Evolutionary conservation across 2,797 vertebrate genomes (phyloP), one percentile per base, ranked within the genome.

Genomic region (Molossus molossus): DNA sequence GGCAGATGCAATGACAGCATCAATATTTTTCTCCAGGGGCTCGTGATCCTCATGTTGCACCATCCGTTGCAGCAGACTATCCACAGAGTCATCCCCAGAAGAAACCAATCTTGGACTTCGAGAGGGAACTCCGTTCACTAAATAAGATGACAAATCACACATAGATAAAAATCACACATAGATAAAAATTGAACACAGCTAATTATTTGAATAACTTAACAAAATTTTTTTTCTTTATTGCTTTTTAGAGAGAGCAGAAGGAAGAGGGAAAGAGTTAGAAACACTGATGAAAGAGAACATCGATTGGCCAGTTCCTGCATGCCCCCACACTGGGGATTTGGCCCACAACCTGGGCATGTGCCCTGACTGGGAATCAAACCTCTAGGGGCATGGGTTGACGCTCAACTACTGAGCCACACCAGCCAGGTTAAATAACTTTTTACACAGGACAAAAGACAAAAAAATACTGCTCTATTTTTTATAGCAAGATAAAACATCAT

Each of bases 41-140:
- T 97, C 96, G 0, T 97, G 98, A 73, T 98, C 96, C 0, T 99
- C 98, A 0, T 98, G 98, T 9, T 98, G 98, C 0, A 97, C 98
- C 97, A 98, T 98, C 79, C 98, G 98, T 90, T 98, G 98, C 57
- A 98, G 97, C 2, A 98, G 95, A 40, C 95, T 70, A 55, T 99
- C 99, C 96, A 98, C 97, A 0, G 98, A 40, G 14, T 98, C 98
- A 0, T 99, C 98, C 3, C 89, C 84, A 8, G 97, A 79, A 3
- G 97, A 73, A 2, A 97, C 87, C 84, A 98, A 96, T 92, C 98
- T 98, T 0, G 98, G 67, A 94, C 97, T 96, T 48, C 98, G 97
- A 0, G 97, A 13, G 0, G 98, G 95, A 12, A 95, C 94, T 33
- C 97, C 97, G 0, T 94, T 91, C 70, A 96, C 99, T 99, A 97